A percentile compares a stretch with the other conserved stretches of the same genome.
phyloP scores from a whole-genome alignment of 2,888 invertebrate genomes.

The Meta bourneti region DNA sequence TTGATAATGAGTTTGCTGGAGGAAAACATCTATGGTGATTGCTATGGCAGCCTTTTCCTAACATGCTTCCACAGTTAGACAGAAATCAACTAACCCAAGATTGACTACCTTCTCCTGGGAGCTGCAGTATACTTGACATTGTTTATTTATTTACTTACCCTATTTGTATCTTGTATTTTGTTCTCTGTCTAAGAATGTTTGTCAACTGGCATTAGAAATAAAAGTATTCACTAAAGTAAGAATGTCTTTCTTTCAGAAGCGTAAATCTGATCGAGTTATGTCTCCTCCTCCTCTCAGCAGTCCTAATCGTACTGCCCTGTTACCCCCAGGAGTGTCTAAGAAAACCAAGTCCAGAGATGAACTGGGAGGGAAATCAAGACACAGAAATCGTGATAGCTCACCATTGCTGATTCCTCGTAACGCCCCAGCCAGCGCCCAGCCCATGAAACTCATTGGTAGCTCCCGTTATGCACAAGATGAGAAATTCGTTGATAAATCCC shows the following conservation, averaged over 20 bases:
- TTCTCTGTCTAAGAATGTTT: not conserved
- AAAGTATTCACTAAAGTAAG: not conserved
- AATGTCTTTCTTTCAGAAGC: conserved; percentile 30
- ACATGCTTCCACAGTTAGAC: too few relatives aligned
- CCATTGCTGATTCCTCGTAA: conserved; percentile 38
- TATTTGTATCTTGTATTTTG: not conserved
- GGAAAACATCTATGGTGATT: too few relatives aligned
- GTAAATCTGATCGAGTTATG: conserved; percentile 33
- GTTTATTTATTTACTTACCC: not conserved
- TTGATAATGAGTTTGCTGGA: too few relatives aligned
- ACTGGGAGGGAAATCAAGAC: conserved; percentile 31
- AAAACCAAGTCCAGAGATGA: conserved; percentile 65
- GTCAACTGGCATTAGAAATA: not conserved
- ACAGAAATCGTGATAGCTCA: conserved; percentile 49
- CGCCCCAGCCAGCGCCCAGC: not conserved
- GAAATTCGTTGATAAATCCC: conserved; percentile 30
- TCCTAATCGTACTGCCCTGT: conserved; percentile 64
- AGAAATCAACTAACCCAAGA: too few relatives aligned
- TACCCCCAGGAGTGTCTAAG: conserved; percentile 36
- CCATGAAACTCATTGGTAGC: conserved; percentile 37
- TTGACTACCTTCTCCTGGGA: too few relatives aligned
- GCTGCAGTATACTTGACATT: too few relatives aligned
- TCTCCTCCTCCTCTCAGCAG: conserved; percentile 69
- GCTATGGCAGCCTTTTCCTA: too few relatives aligned
- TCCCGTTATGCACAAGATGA: conserved; percentile 44